Conservation (phyloP, 2,797 vertebrate genomes). For the Diglossa cyanea region DNA sequence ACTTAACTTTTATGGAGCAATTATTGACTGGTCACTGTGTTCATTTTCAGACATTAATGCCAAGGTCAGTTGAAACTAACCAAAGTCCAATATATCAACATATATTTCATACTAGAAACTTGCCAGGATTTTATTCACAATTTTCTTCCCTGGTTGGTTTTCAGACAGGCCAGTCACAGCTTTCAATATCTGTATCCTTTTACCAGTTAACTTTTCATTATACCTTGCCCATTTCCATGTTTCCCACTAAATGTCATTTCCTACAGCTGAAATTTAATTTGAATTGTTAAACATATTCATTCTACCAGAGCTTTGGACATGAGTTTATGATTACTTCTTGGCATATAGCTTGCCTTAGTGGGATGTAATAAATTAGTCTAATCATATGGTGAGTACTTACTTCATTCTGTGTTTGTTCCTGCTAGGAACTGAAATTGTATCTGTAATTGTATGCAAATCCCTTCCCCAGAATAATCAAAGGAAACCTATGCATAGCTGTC, state of each 20-base stretch:
- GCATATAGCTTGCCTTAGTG: conserved; percentile 55
- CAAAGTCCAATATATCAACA: neutral
- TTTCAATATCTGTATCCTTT: neutral
- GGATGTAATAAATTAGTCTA: conserved; percentile 71
- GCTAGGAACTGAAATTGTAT: conserved; percentile 68
- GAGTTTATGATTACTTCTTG: conserved; percentile 65
- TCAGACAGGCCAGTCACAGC: neutral
- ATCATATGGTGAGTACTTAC: conserved; percentile 66
- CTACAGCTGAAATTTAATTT: conserved; percentile 57
- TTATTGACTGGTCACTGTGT: conserved; percentile 35
- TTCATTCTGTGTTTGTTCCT: conserved; percentile 65
- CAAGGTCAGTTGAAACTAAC: conserved; percentile 39
- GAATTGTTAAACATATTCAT: conserved; percentile 60
- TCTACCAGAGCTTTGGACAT: conserved; percentile 40
- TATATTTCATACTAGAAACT: neutral
- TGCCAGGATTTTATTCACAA: neutral
- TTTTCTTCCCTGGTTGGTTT: neutral
- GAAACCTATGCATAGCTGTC: conserved; percentile 45
- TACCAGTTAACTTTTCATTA: conserved; percentile 3
- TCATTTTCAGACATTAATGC: conserved; percentile 9
- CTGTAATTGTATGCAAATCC: conserved; percentile 74
- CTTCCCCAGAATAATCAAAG: conserved; percentile 60
- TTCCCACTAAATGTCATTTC: conserved; percentile 26
- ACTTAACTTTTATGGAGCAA: conserved; percentile 47
- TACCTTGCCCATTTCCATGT: conserved; percentile 24